phyloP scores from a whole-genome alignment of 1,140 invertebrate genomes.

The Bradynema listronoti region DNA sequence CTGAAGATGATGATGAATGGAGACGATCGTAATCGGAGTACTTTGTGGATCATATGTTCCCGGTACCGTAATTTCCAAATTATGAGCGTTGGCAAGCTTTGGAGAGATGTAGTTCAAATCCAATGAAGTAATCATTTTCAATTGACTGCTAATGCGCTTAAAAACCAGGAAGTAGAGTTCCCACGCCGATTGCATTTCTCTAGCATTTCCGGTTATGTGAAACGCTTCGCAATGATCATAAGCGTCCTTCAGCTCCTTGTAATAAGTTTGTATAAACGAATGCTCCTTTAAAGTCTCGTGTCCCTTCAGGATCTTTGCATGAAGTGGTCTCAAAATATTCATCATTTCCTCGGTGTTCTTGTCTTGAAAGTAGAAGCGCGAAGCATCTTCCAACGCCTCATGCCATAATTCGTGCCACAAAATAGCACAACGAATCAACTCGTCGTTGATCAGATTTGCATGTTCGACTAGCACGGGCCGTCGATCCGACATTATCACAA shows the following conservation, averaged over 20 bases:
- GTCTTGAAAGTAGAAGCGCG: slow-evolving; percentile 80
- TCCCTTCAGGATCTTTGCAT: slow-evolving; percentile 82
- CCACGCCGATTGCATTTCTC: slow-evolving; percentile 90
- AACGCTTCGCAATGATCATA: slow-evolving; percentile 83
- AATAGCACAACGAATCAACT: slow-evolving; percentile 93
- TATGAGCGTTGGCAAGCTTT: slow-evolving; percentile 75
- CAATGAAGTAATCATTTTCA: slow-evolving; percentile 68
- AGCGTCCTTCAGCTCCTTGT: slow-evolving; percentile 82
- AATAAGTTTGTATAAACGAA: slow-evolving; percentile 88
- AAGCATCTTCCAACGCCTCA: slow-evolving; percentile 94
- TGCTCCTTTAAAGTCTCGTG: slow-evolving; percentile 89
- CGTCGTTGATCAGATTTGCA: slow-evolving; percentile 72
- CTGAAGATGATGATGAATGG: slow-evolving; percentile 73
- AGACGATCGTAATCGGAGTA: slow-evolving; percentile 75
- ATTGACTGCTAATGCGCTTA: slow-evolving; percentile 81
- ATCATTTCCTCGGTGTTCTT: slow-evolving; percentile 87
- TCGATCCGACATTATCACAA: slow-evolving; percentile 90
- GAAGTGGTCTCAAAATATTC: slow-evolving; percentile 83
- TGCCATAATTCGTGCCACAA: slow-evolving; percentile 97
- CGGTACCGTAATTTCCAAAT: slow-evolving; percentile 84
- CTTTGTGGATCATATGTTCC: slow-evolving; percentile 73
- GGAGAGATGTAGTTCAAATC: slow-evolving; percentile 93
- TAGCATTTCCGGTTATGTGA: slow-evolving; percentile 73
- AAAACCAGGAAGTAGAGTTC: slow-evolving; percentile 93
- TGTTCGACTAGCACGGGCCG: slow-evolving; percentile 83